These are phyloP conservation scores for Penaeus vannamei DNA, from an alignment of 1,140 invertebrate genomes.

Conservation along the genomic window DNA sequence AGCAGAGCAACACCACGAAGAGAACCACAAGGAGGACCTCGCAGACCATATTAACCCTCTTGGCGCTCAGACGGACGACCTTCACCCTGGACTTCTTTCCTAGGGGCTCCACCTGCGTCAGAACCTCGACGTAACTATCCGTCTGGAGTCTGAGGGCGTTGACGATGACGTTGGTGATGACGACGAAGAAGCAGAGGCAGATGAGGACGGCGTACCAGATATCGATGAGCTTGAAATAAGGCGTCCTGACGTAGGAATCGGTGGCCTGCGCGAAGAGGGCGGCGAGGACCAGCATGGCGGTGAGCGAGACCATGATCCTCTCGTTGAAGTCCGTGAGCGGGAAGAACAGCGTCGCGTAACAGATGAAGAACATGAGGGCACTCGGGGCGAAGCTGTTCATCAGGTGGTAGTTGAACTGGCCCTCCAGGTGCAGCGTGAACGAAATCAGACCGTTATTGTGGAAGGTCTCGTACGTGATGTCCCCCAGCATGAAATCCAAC, in stretches of 20 bases:
- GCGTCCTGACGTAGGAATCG: slow-evolving; percentile 41
- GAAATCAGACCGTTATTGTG: background rate
- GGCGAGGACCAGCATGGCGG: slow-evolving; percentile 40
- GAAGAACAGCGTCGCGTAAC: slow-evolving; percentile 47
- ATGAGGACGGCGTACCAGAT: slow-evolving; percentile 49
- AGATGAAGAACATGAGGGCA: slow-evolving; percentile 45
- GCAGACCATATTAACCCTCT: background rate
- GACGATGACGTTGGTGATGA: slow-evolving; percentile 44
- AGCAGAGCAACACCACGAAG: background rate
- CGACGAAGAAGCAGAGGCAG: slow-evolving; percentile 44
- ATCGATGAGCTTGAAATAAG: slow-evolving; percentile 50
- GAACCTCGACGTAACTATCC: background rate
- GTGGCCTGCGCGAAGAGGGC: slow-evolving; percentile 42
- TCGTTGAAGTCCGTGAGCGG: slow-evolving; percentile 44
- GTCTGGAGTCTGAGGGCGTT: background rate
- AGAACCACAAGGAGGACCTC: background rate
- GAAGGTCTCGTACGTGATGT: background rate
- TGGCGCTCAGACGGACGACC: background rate
- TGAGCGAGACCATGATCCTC: slow-evolving; percentile 53
- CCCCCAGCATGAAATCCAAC: background rate
- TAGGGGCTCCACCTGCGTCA: background rate
- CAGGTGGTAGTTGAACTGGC: slow-evolving; percentile 40
- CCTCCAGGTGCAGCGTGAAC: slow-evolving; percentile 35
- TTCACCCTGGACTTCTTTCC: background rate
- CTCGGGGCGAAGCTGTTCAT: slow-evolving; percentile 46